Percentiles rank a stretch among this genome's conserved stretches.
phyloP scores from a whole-genome alignment of 2,113 vertebrate species.

The Isurus oxyrinchus region DNA sequence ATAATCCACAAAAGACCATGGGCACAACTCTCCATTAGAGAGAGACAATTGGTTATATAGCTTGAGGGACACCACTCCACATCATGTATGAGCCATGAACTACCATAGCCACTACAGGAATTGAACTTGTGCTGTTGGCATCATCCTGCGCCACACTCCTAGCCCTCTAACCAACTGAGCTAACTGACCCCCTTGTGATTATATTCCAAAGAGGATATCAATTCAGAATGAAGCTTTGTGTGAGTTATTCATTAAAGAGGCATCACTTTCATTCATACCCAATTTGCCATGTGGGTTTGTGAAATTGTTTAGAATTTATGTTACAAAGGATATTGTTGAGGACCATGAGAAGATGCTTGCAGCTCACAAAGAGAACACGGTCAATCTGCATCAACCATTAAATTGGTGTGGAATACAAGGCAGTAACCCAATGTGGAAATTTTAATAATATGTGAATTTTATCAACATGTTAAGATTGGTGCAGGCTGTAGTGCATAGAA shows the following conservation, averaged over 20 bases:
- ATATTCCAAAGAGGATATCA: background rate
- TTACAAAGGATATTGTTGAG: background rate
- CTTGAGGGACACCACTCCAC: too few species aligned
- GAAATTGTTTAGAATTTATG: background rate
- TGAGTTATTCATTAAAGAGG: background rate
- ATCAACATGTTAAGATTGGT: background rate
- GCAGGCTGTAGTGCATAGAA: background rate
- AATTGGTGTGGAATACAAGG: background rate
- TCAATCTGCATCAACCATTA: background rate
- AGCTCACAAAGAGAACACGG: background rate
- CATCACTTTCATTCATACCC: background rate
- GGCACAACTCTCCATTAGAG: too few species aligned
- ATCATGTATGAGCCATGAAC: background rate
- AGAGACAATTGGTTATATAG: too few species aligned
- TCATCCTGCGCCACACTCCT: background rate
- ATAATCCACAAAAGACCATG: too few species aligned
- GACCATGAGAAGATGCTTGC: background rate
- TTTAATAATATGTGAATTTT: background rate
- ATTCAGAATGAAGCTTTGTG: background rate
- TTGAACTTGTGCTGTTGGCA: background rate
- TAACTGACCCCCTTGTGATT: background rate
- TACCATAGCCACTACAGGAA: background rate
- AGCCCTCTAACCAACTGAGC: background rate
- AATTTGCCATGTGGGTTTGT: background rate
- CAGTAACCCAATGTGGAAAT: background rate